Evolutionary conservation across 1,140 invertebrate species (phyloP), one percentile per base, ranked within the genome.

Genomic region (Artemia franciscana): DNA sequence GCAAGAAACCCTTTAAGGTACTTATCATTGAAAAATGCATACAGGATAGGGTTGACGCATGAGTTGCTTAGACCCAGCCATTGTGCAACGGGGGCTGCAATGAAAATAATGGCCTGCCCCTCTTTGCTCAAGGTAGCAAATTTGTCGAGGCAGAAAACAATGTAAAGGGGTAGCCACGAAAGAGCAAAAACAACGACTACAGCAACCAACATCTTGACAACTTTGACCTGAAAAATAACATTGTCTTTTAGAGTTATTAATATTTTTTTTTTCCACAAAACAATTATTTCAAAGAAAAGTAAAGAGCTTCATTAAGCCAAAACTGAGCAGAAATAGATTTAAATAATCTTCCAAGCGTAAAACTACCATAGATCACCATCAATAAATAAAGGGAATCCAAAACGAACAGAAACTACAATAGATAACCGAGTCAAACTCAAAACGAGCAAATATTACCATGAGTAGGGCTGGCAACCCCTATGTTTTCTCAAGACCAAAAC

Each of bases 21-120:
- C 71, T 96, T 96, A 67, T 93, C 91, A 72, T 94, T 95, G 76
- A 95, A 94, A 72, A 91, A 93, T 0, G 91, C 91, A 73, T 97
- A 97, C n/a, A 98, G 79, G 57, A 95, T 84, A 0, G 94, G 94
- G 74, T 98, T 98, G 67, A 98, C 91, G 77, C 91, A 95, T 26
- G 89, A 92, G 72, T 97, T 97, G 21, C 91, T 90, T 0, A 89
- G 83, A 0, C 91, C 93, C 2, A 97, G 76, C 92, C 93, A 97
- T 73, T 97, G 92, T 0, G 92, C 91, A 26, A 96, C 80, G 0
- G 92, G 92, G 9, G 72, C 69, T 0, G 85, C 82, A 2, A 90
- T 81, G 12, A 84, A 80, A 2, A 91, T 74, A 15, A 91, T 75
- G 61, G 88, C 82, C 1, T 81, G 77, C 3, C 80, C 81, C 21